Evolutionary conservation across 2,113 vertebrate genomes (phyloP).

Genomic region (Toxotes jaculatrix): DNA sequence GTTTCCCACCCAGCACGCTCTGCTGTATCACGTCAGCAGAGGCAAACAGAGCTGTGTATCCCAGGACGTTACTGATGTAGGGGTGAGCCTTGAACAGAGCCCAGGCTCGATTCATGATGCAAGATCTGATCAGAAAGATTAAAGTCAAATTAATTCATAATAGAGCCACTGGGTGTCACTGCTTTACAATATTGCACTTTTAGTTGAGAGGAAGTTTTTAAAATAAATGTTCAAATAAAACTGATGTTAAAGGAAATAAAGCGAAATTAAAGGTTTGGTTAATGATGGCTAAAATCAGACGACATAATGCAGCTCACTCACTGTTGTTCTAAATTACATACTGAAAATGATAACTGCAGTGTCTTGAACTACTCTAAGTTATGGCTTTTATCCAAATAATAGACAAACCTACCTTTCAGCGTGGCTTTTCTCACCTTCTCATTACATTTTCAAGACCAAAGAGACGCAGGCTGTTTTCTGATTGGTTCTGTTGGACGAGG

Average conservation of each 20-base stretch:
- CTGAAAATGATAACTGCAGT: neutral
- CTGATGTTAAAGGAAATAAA: neutral
- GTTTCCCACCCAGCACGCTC: constrained; percentile 67
- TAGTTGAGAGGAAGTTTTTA: neutral
- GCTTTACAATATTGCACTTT: neutral
- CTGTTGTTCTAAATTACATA: neutral
- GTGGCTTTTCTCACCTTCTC: constrained; percentile 29
- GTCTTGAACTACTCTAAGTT: neutral
- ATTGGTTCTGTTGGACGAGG: constrained; percentile 42
- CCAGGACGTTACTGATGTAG: constrained; percentile 83
- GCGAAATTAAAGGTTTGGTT: neutral
- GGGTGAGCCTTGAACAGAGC: constrained; percentile 80
- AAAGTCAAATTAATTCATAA: neutral
- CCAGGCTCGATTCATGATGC: constrained; percentile 79
- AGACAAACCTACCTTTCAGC: constrained; percentile 58
- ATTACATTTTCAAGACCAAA: constrained; percentile 22
- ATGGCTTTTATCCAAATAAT: neutral
- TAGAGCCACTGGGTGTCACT: neutral
- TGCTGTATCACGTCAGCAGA: constrained; percentile 88
- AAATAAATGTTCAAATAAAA: constrained; percentile 16
- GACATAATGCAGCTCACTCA: neutral
- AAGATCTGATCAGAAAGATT: constrained; percentile 31
- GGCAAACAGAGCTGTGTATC: constrained; percentile 85
- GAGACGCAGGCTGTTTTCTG: constrained; percentile 15
- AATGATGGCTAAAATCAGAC: neutral